These are phyloP conservation scores for Puffinus mauretanicus DNA, from an alignment of 2,113 vertebrate genomes.

Conservation along the genomic window DNA sequence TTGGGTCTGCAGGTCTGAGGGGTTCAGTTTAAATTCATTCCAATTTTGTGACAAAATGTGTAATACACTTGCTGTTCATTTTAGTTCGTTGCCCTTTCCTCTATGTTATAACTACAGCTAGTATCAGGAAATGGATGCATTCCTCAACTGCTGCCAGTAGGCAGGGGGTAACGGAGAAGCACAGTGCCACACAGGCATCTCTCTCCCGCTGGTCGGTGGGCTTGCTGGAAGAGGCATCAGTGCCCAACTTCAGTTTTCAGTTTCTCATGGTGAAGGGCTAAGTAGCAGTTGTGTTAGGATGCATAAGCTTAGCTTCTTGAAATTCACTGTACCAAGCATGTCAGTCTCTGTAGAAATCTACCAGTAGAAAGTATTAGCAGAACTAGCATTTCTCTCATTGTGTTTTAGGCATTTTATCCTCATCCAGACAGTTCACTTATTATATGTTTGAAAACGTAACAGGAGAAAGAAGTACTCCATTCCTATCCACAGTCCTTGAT, in stretches of 20 bases:
- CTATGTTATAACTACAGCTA: not conserved
- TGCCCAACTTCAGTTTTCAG: not conserved
- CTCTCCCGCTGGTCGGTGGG: not conserved
- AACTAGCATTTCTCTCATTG: not conserved
- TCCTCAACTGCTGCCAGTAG: not conserved
- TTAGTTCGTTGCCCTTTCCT: not conserved
- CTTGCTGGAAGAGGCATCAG: not conserved
- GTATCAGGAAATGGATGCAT: not conserved
- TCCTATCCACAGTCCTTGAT: not conserved
- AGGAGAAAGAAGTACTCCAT: not conserved
- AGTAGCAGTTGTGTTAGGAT: not conserved
- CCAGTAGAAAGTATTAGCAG: not conserved
- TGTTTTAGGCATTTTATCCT: not conserved
- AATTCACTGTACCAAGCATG: not conserved
- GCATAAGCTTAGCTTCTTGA: not conserved
- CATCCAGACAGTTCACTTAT: not conserved
- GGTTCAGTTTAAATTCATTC: not conserved
- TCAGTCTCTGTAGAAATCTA: not conserved
- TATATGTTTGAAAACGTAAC: not conserved
- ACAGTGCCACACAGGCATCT: not conserved
- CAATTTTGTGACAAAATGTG: not conserved
- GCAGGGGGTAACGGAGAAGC: not conserved
- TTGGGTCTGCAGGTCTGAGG: not conserved
- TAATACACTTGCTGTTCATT: not conserved
- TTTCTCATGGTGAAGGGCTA: not conserved